Evolutionary conservation across 2,797 vertebrate genomes (phyloP).

Genomic region (Helicolenus hilgendorfi): DNA sequence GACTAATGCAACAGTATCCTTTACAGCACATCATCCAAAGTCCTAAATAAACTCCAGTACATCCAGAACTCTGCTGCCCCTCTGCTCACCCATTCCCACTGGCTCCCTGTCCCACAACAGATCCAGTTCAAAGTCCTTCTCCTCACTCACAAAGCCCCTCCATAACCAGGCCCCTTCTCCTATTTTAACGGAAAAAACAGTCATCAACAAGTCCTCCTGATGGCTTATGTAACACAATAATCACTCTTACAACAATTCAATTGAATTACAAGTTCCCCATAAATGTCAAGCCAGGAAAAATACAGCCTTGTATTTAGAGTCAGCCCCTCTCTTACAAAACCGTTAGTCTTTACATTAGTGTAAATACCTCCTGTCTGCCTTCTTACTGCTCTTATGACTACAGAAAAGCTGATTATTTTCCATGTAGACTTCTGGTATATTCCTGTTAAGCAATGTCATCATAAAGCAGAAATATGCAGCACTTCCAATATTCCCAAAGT

Average conservation of each 20-base stretch:
- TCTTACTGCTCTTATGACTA: background rate
- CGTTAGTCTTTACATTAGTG: background rate
- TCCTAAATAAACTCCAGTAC: no score
- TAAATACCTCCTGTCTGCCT: background rate
- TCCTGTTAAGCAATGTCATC: background rate
- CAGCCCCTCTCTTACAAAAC: background rate
- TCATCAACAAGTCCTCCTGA: background rate
- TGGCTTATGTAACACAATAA: background rate
- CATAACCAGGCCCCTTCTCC: no score
- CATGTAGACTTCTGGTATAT: background rate
- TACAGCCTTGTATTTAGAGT: no score
- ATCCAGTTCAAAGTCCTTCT: no score
- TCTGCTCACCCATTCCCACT: no score
- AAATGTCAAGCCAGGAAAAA: background rate
- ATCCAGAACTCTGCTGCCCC: no score
- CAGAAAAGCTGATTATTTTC: background rate
- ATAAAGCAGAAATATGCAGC: background rate
- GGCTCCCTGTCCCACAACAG: no score
- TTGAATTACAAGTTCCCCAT: background rate
- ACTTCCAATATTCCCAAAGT: background rate
- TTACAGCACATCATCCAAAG: no score
- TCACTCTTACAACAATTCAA: background rate
- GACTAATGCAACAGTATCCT: no score
- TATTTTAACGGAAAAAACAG: background rate
- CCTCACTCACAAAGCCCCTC: no score